phyloP scores from a whole-genome alignment of 2,797 vertebrate species.

The Macroramphosus scolopax region DNA sequence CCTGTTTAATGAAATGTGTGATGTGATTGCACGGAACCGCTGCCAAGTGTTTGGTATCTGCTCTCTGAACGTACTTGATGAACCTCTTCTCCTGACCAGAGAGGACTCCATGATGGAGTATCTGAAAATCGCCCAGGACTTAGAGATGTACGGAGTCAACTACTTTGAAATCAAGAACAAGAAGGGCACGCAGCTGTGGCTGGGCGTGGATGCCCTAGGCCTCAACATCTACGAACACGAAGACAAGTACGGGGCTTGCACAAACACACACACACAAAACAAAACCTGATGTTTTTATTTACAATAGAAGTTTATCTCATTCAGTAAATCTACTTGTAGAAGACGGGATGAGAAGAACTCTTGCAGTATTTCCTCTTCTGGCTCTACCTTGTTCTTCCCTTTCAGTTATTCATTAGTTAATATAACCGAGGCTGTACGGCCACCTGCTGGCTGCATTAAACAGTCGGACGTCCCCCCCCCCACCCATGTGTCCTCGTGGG shows the following conservation, averaged over 20 bases:
- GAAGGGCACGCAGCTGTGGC: slow-evolving; percentile 96
- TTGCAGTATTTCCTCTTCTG: no score
- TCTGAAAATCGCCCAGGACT: slow-evolving; percentile 95
- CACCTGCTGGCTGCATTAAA: no score
- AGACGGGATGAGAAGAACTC: no score
- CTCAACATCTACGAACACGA: slow-evolving; percentile 98
- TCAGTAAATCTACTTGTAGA: no score
- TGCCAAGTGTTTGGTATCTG: neutral
- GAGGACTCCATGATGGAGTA: slow-evolving; percentile 99
- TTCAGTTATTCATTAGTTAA: no score
- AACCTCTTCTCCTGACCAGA: slow-evolving; percentile 62
- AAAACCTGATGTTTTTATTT: no score
- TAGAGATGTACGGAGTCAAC: slow-evolving; percentile 99
- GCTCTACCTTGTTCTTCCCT: no score
- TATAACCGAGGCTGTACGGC: no score
- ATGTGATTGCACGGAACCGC: neutral
- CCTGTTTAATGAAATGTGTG: neutral
- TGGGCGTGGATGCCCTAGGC: slow-evolving; percentile 94
- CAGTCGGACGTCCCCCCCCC: no score
- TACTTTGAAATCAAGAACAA: slow-evolving; percentile 99
- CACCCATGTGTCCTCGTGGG: no score
- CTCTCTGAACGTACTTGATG: neutral
- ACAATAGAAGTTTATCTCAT: no score
- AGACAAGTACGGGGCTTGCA: slow-evolving; percentile 87
- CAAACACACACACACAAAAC: neutral